A percentile compares a stretch with the other conserved stretches of the same genome.
phyloP scores from a whole-genome alignment of 53 echinoderm and acorn worm genomes.

The Hippasteria phrygiana region DNA sequence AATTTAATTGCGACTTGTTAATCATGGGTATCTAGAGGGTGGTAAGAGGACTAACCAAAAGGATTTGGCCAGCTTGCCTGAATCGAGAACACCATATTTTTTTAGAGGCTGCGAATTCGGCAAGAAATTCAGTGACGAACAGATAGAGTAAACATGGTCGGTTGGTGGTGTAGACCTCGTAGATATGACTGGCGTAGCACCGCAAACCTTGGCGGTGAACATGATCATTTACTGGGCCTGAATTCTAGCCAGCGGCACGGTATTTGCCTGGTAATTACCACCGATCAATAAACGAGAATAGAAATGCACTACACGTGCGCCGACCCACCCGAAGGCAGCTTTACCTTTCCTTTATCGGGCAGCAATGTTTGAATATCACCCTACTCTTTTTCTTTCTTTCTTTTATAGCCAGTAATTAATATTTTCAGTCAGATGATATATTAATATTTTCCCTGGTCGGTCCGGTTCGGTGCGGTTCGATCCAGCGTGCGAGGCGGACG shows the following conservation, averaged over 20 bases:
- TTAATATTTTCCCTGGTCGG: neutral
- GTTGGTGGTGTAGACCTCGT: too few relatives aligned
- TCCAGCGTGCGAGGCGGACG: neutral
- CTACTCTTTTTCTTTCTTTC: neutral
- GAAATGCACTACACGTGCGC: conserved; percentile 34
- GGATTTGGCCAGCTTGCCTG: neutral
- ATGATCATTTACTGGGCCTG: too few relatives aligned
- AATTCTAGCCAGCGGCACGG: neutral
- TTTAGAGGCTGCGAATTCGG: too few relatives aligned
- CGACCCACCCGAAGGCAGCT: neutral
- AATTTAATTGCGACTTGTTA: neutral
- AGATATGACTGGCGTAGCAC: too few relatives aligned
- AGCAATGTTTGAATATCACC: conserved; percentile 6
- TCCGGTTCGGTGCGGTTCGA: neutral
- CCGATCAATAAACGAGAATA: conserved; percentile 21
- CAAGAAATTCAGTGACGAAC: too few relatives aligned
- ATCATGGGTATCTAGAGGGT: neutral
- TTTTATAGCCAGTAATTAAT: conserved; percentile 44
- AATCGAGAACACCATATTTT: too few relatives aligned
- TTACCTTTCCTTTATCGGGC: neutral
- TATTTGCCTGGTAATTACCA: conserved; percentile 3
- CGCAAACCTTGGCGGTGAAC: too few relatives aligned
- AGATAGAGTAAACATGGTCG: too few relatives aligned
- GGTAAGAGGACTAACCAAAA: neutral
- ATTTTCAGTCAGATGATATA: conserved; percentile 37